Evolutionary conservation across 2,888 invertebrate genomes (phyloP).

Genomic region (Coecobrya sp.): DNA sequence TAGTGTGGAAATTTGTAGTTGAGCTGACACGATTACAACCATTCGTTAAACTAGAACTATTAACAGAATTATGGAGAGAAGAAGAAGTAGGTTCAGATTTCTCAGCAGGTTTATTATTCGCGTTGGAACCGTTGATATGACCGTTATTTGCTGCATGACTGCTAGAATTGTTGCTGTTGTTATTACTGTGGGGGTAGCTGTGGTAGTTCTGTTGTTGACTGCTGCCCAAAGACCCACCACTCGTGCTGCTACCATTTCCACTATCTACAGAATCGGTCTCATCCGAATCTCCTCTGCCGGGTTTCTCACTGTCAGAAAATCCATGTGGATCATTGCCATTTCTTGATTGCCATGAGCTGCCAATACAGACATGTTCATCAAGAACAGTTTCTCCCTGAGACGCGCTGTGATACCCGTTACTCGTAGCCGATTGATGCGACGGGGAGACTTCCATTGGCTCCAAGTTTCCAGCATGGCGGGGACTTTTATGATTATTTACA

Average conservation of each 20-base stretch:
- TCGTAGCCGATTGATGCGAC: slow-evolving; percentile 29
- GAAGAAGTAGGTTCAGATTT: slow-evolving; percentile 67
- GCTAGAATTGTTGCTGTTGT: neutral
- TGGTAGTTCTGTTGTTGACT: slow-evolving; percentile 64
- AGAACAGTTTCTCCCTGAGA: slow-evolving; percentile 55
- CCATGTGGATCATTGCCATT: slow-evolving; percentile 78
- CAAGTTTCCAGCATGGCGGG: slow-evolving; percentile 66
- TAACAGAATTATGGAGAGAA: slow-evolving; percentile 51
- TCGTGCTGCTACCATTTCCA: slow-evolving; percentile 84
- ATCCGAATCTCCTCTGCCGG: slow-evolving; percentile 82
- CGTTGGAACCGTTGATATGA: slow-evolving; percentile 39
- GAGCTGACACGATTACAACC: slow-evolving; percentile 83
- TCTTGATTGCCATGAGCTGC: slow-evolving; percentile 79
- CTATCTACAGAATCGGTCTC: slow-evolving; percentile 85
- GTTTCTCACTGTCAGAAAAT: slow-evolving; percentile 75
- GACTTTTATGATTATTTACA: slow-evolving; percentile 82
- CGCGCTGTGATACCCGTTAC: slow-evolving; percentile 59
- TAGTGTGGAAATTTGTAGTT: slow-evolving; percentile 84
- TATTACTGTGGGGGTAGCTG: slow-evolving; percentile 6
- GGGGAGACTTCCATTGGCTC: slow-evolving; percentile 78
- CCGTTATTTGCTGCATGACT: slow-evolving; percentile 23
- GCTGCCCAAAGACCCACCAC: slow-evolving; percentile 73
- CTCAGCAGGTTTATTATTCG: slow-evolving; percentile 29
- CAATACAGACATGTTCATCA: slow-evolving; percentile 68
- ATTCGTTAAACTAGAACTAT: slow-evolving; percentile 72